These are phyloP conservation scores for Trachelus troglodyta DNA, from an alignment of 2,888 invertebrate species.

Conservation along the genomic window DNA sequence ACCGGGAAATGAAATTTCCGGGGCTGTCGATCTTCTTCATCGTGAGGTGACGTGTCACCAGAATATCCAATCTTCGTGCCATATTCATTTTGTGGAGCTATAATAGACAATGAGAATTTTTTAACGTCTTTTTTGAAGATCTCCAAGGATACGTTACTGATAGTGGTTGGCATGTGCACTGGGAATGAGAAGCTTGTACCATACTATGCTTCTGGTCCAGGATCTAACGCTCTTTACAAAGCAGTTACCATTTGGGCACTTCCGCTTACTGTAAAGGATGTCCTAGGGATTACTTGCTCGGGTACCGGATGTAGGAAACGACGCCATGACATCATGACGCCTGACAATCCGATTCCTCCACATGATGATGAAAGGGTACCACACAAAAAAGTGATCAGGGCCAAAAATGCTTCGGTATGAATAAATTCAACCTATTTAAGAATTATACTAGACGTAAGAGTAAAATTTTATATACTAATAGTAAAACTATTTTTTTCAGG, in stretches of 20 bases:
- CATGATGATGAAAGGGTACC: neutral
- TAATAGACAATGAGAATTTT: neutral
- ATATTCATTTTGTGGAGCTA: neutral
- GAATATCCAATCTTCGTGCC: neutral
- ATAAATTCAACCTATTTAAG: slow-evolving; percentile 3
- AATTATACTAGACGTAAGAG: neutral
- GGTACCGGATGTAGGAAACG: slow-evolving; percentile 26
- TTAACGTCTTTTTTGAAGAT: neutral
- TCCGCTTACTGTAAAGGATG: slow-evolving; percentile 29
- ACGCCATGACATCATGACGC: slow-evolving; percentile 9
- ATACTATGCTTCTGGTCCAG: slow-evolving; percentile 47
- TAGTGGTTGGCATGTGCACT: slow-evolving; percentile 30
- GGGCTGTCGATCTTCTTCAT: slow-evolving; percentile 34
- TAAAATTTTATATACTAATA: neutral
- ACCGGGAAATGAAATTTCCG: slow-evolving; percentile 30
- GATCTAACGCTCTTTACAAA: slow-evolving; percentile 28
- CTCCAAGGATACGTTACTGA: slow-evolving; percentile 41
- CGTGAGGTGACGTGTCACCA: slow-evolving; percentile 34
- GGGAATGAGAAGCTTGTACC: slow-evolving; percentile 28
- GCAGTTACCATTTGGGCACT: slow-evolving; percentile 37
- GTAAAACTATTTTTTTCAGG: slow-evolving; percentile 5
- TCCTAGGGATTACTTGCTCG: slow-evolving; percentile 26
- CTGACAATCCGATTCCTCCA: neutral
- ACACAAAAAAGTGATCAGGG: slow-evolving; percentile 25
- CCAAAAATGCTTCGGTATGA: slow-evolving; percentile 24